Evolutionary conservation across 2,888 invertebrate genomes (phyloP).

Genomic region (Diachrysia chrysitis): DNA sequence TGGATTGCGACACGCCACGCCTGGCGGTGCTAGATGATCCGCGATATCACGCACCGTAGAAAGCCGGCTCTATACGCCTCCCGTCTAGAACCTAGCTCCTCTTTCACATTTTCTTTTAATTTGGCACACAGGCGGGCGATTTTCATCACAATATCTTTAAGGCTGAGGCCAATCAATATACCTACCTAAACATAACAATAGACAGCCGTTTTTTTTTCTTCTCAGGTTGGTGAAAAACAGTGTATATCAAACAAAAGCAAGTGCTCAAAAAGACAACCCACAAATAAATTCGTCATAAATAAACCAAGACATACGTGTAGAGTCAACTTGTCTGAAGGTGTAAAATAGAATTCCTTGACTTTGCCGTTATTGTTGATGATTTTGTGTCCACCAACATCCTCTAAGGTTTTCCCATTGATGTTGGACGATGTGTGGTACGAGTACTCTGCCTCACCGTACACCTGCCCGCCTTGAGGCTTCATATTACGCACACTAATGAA

Average conservation of each 20-base stretch:
- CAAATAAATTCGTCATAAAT: background rate
- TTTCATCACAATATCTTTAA: no score
- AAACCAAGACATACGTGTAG: background rate
- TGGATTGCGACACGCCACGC: no score
- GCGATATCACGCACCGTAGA: no score
- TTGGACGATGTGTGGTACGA: slow-evolving; percentile 30
- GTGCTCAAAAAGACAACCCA: background rate
- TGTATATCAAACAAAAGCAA: background rate
- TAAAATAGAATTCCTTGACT: slow-evolving; percentile 39
- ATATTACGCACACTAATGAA: slow-evolving; percentile 24
- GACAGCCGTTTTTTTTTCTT: no score
- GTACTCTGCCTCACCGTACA: slow-evolving; percentile 37
- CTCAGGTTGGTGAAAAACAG: background rate
- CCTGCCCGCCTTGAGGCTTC: slow-evolving; percentile 43
- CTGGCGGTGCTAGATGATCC: no score
- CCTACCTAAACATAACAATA: no score
- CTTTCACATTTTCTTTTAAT: no score
- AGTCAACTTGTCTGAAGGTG: slow-evolving; percentile 8
- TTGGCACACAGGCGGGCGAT: no score
- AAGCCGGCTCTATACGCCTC: no score
- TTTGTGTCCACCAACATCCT: slow-evolving; percentile 38
- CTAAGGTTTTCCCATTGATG: slow-evolving; percentile 30
- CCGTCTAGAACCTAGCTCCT: no score
- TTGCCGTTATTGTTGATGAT: slow-evolving; percentile 37
- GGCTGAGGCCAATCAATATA: no score